Conservation (phyloP, 1,140 invertebrate species). For the Steinernema khuongi region DNA sequence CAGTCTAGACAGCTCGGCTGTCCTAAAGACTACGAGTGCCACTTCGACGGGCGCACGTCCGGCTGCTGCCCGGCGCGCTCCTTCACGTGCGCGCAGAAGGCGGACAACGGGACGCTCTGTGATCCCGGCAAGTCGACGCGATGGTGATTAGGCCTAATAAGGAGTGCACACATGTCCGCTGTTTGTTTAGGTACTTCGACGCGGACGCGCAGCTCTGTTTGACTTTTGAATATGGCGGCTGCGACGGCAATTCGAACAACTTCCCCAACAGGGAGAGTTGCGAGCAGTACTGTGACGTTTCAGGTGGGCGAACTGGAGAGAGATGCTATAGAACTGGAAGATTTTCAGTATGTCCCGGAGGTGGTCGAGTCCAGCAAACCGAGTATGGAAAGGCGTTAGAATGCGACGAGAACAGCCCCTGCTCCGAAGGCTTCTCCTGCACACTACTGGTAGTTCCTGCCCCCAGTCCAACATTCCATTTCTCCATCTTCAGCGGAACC, state of each 20-base stretch:
- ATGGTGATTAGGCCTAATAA: constrained; percentile 22
- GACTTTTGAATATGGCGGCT: constrained; percentile 38
- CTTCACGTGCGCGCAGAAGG: constrained; percentile 28
- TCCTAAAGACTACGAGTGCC: constrained; percentile 40
- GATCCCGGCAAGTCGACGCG: constrained; percentile 24
- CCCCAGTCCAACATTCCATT: background rate
- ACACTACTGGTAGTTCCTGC: constrained; percentile 9
- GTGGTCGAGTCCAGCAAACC: background rate
- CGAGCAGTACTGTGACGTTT: constrained; percentile 32
- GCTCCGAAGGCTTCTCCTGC: background rate
- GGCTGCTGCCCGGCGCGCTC: constrained; percentile 38
- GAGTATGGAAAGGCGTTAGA: background rate
- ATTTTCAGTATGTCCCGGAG: constrained; percentile 17
- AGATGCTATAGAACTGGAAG: too few relatives aligned
- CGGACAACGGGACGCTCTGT: constrained; percentile 27
- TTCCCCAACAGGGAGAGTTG: constrained; percentile 28
- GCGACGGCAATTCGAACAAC: constrained; percentile 38
- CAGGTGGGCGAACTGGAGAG: too few relatives aligned
- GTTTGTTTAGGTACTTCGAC: constrained; percentile 30
- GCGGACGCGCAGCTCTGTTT: constrained; percentile 21
- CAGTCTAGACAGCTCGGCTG: too few relatives aligned
- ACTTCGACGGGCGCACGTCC: constrained; percentile 31
- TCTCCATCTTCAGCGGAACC: constrained; percentile 11
- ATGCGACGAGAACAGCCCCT: background rate
- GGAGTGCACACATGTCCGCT: background rate